A percentile compares a stretch with the other conserved stretches of the same genome.
phyloP scores from a whole-genome alignment of 2,797 vertebrate genomes.

The Poecilia velifera region DNA sequence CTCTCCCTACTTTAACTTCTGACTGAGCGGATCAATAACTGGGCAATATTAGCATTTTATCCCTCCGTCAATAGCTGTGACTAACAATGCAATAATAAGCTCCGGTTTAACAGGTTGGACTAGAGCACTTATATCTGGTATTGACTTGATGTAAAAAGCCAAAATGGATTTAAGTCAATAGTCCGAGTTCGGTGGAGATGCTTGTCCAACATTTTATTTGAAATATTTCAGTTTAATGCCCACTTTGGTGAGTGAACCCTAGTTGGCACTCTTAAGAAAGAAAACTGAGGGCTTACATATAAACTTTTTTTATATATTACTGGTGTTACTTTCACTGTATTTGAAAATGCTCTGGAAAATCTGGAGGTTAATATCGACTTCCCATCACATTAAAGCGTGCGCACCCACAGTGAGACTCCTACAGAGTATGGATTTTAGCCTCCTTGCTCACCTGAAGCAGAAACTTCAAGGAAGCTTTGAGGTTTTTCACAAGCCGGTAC shows the following conservation, averaged over 20 bases:
- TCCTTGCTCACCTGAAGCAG: constrained; percentile 22
- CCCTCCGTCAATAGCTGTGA: constrained; percentile 23
- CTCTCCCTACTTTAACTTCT: constrained; percentile 18
- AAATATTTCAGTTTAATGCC: constrained; percentile 17
- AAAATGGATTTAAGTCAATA: constrained; percentile 44
- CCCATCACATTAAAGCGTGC: constrained; percentile 15
- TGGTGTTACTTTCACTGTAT: constrained; percentile 3
- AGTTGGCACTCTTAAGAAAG: constrained; percentile 9
- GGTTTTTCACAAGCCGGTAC: not conserved
- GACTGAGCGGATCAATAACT: constrained; percentile 47
- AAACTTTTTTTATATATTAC: constrained; percentile 13
- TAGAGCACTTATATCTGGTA: constrained; percentile 11
- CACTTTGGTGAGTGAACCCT: not conserved
- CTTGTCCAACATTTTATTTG: constrained; percentile 6
- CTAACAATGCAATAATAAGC: constrained; percentile 24
- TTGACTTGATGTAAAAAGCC: constrained; percentile 26
- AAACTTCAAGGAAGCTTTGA: not conserved
- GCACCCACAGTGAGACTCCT: constrained; percentile 39
- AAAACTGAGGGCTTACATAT: constrained; percentile 4
- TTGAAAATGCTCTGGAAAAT: constrained; percentile 17
- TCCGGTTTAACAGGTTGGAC: constrained; percentile 6
- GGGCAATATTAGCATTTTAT: constrained; percentile 44
- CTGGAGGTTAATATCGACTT: constrained; percentile 35
- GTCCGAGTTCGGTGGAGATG: constrained; percentile 13
- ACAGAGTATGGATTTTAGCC: constrained; percentile 44